Evolutionary conservation across 2,113 vertebrate species (phyloP), one percentile per base, ranked within the genome.

Genomic region (Ceyx margarethae): DNA sequence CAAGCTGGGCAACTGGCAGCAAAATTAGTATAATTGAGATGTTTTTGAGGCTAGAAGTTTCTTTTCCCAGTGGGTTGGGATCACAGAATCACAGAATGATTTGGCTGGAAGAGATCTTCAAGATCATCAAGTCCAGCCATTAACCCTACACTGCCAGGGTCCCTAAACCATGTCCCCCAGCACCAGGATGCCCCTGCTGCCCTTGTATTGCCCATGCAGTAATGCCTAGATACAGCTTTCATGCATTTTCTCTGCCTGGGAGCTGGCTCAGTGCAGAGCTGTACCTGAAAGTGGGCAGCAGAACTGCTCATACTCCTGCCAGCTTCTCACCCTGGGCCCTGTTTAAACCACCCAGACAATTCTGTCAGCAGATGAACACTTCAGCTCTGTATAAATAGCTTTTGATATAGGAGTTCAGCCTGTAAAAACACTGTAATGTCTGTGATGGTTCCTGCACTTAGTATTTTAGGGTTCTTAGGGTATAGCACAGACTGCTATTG

Each of bases 391-490:
- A 96, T 94, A 95, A 94, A 95, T 94, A 95, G 79, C 85, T 94
- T 85, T 89, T 89, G 87, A 62, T 94, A 35, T 2, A 81, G 66
- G 35, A 87, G 58, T 79, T 62, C 72, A 87, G 75, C 67, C 72
- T 61, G 60, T 74, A 14, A 65, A 79, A 91, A 73, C 90, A 90
- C 67, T 0, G 5, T 85, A 91, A 87, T 90, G 75, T 92, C 95
- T 95, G 87, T 42, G 90, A 64, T 78, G 79, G 90, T 91, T 96
- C 94, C 94, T 95, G 94, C 85, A 94, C 85, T 95, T 94, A 96
- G 42, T 71, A 58, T 91, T 94, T 94, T 91, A 67, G 95, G 93
- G 90, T 94, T 93, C 94, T 74, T 67, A 93, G 85, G 72, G 68
- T 81, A 93, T 91, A 91, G 90, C 91, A 82, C 87, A 94, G 93